A percentile compares a stretch with the other conserved stretches of the same genome.
These are phyloP conservation scores for Apostichopus parvimensis DNA, from an alignment of 35 echinoderm and acorn worm genomes.

Conservation along the genomic window DNA sequence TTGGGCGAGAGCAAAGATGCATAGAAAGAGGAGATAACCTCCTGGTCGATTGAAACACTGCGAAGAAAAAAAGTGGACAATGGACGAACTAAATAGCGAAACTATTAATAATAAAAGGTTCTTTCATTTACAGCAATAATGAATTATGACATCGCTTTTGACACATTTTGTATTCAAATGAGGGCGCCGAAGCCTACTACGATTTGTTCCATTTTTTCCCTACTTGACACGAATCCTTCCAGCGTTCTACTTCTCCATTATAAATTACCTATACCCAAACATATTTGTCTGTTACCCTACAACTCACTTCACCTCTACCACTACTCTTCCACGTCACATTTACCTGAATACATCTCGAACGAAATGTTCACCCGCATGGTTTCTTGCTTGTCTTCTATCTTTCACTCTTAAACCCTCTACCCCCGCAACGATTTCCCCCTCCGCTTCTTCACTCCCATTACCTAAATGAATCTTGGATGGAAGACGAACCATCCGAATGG, in stretches of 20 bases:
- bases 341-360: too few relatives aligned
- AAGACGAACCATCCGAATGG: slow-evolving; percentile 66
- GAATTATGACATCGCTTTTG: neutral
- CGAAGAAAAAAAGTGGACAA: neutral
- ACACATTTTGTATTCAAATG: neutral
- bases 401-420: too few relatives aligned
- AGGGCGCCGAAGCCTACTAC: neutral
- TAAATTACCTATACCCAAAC: too few relatives aligned
- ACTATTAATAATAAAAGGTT: neutral
- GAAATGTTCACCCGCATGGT: too few relatives aligned
- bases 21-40: slow-evolving; percentile 85
- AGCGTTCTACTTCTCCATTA: too few relatives aligned
- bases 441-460: too few relatives aligned
- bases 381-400: too few relatives aligned
- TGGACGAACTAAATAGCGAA: neutral
- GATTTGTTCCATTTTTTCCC: neutral
- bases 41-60: slow-evolving; percentile 73
- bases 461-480: slow-evolving; percentile 50
- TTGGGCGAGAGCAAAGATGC: slow-evolving; percentile 78
- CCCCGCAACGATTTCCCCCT: too few relatives aligned
- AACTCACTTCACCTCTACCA: too few relatives aligned
- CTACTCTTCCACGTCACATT: too few relatives aligned
- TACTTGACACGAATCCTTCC: too few relatives aligned
- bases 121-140: neutral
- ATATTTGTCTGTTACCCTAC: too few relatives aligned